Evolutionary conservation across 2,797 vertebrate genomes (phyloP), one percentile per base, ranked within the genome.

Genomic region (Clarias fuscus): DNA sequence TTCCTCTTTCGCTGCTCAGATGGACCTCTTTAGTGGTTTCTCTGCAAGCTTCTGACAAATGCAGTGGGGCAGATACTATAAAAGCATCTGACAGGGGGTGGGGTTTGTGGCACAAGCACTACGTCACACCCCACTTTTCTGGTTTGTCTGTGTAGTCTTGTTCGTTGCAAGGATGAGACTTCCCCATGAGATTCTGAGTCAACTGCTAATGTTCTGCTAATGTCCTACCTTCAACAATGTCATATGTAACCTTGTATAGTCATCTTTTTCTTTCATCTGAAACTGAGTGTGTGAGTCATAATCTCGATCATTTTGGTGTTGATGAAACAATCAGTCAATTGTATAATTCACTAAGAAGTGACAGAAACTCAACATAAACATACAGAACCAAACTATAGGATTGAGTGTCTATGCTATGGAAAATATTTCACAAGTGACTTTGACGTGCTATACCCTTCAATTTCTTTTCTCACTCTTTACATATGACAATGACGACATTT

Each of bases 91-190:
- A 14, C 59, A 17, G 70, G 61, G 84, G 86, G 88, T 78, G 86
- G 67, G 90, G 85, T 87, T 83, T 78, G 85, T 81, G 84, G 67
- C 85, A 72, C 56, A 85, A 20, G 83, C 64, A 64, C 62, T 67
- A 68, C 43, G 53, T 82, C 76, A 83, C 61, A 72, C 87, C 87
- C 24, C 0, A 80, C 78, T 90, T 76, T 81, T 71, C 90, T 65
- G 82, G 90, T 90, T 91, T 88, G 40, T 11, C 75, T n/a, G 61
- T 79, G 85, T 87, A 24, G 37, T 58, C 48, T 71, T 48, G 73
- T 53, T 67, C 75, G 40, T 75, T 48, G 24, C 18, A n/a, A 83
- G 33, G n/a, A 48, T 81, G 68, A 2, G 65, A 90, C 71, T 24
- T 37, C 37, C 40, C 22, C 37, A 7, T 70, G n/a, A 40, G 30